Conservation (phyloP, 2,113 vertebrate species). For the Tympanuchus pallidicinctus region DNA sequence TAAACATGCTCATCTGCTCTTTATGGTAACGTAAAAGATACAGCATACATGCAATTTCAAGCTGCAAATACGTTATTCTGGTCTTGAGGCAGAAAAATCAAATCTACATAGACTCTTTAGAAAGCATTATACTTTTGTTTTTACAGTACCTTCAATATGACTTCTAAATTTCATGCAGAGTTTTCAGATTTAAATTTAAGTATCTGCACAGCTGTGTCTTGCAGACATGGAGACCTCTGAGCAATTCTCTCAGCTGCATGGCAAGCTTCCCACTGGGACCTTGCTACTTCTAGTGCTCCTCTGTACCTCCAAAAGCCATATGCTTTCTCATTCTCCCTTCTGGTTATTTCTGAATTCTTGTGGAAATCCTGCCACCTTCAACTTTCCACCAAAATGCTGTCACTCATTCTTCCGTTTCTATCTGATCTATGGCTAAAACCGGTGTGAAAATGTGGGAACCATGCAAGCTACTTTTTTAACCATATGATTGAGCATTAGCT, state of each 20-base stretch:
- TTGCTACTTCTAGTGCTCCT: not conserved
- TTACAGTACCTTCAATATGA: not conserved
- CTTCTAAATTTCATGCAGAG: not conserved
- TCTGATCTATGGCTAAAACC: not conserved
- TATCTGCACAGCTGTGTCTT: not conserved
- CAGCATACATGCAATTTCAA: not conserved
- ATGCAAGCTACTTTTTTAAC: not conserved
- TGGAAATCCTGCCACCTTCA: not conserved
- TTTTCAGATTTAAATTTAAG: slow-evolving; percentile 5
- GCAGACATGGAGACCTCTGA: not conserved
- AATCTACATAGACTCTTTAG: not conserved
- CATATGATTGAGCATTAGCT: slow-evolving; percentile 31
- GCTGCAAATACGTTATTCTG: not conserved
- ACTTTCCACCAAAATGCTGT: not conserved
- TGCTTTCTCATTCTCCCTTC: not conserved
- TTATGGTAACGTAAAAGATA: not conserved
- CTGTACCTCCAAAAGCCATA: rapidly evolving
- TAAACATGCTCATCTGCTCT: not conserved
- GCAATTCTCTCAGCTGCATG: not conserved
- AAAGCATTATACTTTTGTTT: not conserved
- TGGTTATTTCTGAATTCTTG: not conserved
- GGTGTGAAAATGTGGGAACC: slow-evolving; percentile 26
- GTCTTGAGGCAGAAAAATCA: not conserved
- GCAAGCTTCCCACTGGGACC: not conserved
- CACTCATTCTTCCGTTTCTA: not conserved